A percentile compares a stretch with the other conserved stretches of the same genome.
Conservation (phyloP, 2,113 vertebrate species). For the Oenanthe oenanthe region DNA sequence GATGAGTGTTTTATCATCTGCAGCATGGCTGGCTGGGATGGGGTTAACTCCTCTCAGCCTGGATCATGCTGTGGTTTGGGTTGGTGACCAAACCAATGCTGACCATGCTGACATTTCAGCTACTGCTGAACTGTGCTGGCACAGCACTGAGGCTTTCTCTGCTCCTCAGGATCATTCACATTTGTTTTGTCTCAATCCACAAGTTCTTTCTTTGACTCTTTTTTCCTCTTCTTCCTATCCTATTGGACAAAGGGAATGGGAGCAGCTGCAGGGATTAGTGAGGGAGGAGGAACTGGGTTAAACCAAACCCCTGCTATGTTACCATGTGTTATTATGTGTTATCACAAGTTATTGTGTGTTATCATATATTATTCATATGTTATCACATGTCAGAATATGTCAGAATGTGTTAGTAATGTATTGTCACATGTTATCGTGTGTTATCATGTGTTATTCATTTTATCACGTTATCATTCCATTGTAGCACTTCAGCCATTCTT, state of each 20-base stretch:
- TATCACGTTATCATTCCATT: too few relatives aligned
- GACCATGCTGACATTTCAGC: neutral
- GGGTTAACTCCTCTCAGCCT: neutral
- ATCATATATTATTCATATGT: neutral
- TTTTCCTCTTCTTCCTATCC: neutral
- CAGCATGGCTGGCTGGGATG: neutral
- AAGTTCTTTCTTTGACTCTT: neutral
- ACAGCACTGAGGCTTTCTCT: neutral
- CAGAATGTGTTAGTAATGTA: too few relatives aligned
- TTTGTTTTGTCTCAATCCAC: neutral
- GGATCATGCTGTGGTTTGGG: neutral
- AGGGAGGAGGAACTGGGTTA: neutral
- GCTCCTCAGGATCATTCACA: neutral
- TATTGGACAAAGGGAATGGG: fast-evolving
- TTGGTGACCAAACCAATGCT: neutral
- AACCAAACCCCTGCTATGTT: neutral
- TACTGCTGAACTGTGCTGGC: neutral
- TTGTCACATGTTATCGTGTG: neutral
- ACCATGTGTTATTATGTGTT: neutral
- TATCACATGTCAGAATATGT: neutral
- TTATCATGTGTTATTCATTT: neutral
- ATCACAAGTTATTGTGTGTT: too few relatives aligned
- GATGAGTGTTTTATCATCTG: neutral
- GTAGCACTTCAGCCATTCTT: neutral
- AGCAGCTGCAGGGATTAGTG: fast-evolving